A percentile compares a stretch with the other conserved stretches of the same genome.
Evolutionary conservation across 1,140 invertebrate species (phyloP).

Genomic region (Microplitis demolitor): DNA sequence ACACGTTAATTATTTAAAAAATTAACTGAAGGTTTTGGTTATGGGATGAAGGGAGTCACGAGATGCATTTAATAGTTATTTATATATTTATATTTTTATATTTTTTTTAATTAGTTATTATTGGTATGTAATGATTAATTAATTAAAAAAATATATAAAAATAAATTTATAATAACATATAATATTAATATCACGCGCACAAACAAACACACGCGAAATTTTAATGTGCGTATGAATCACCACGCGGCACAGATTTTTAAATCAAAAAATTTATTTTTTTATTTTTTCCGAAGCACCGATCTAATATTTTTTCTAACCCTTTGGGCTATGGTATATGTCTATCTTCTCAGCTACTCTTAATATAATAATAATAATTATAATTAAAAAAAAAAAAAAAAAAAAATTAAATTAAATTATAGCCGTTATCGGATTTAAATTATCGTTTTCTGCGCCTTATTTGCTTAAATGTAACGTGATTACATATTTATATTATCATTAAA

Average conservation of each 20-base stretch:
- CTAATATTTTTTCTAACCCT: neutral
- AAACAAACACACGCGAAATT: slow-evolving; percentile 19
- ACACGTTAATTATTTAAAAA: neutral
- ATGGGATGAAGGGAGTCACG: slow-evolving; percentile 17
- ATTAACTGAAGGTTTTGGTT: slow-evolving; percentile 4
- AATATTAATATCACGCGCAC: slow-evolving; percentile 23
- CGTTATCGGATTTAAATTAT: no score
- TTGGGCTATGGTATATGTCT: slow-evolving; percentile 15
- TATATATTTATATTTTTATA: no score
- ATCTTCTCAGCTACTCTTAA: slow-evolving; percentile 1
- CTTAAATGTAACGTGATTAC: no score
- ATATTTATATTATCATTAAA: neutral
- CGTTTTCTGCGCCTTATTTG: no score
- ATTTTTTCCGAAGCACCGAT: slow-evolving; percentile 17
- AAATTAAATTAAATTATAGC: neutral
- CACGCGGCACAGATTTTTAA: slow-evolving; percentile 6
- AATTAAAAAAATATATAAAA: neutral
- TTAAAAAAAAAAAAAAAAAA: neutral
- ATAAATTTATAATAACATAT: neutral
- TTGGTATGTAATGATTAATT: no score
- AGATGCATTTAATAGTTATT: slow-evolving; percentile 15
- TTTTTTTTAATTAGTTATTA: no score
- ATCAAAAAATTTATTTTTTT: neutral
- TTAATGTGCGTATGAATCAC: neutral
- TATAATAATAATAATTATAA: neutral